Evolutionary conservation across 2,888 invertebrate species (phyloP).

Genomic region (Diarsia dahlii): DNA sequence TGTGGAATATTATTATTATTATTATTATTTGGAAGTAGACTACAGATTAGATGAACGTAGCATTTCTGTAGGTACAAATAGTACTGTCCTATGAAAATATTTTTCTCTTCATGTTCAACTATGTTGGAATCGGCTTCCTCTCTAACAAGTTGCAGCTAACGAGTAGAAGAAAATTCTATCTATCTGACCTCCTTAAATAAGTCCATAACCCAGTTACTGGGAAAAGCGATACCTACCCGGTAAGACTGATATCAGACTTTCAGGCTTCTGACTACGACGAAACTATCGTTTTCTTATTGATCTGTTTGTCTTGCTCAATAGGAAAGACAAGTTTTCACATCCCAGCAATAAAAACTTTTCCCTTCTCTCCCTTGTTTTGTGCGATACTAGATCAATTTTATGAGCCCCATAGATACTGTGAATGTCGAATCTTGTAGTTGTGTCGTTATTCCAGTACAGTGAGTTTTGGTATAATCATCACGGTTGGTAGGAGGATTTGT

Average conservation of each 20-base stretch:
- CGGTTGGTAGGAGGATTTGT: constrained; percentile 7
- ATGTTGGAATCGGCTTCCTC: neutral
- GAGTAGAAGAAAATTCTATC: neutral
- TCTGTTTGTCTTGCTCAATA: constrained; percentile 60
- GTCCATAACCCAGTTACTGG: neutral
- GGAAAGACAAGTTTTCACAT: constrained; percentile 51
- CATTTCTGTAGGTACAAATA: constrained; percentile 2
- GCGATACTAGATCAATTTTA: constrained; percentile 52
- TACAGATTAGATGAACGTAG: constrained; percentile 8
- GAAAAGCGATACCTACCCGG: neutral
- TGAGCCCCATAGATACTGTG: constrained; percentile 26
- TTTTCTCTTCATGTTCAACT: neutral
- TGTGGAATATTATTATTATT: no score
- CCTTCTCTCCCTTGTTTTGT: constrained; percentile 38
- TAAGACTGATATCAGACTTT: neutral
- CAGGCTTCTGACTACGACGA: neutral
- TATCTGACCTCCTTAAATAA: neutral
- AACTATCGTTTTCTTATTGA: constrained; percentile 53
- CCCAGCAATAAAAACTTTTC: constrained; percentile 58
- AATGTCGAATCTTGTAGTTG: constrained; percentile 29
- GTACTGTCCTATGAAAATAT: neutral
- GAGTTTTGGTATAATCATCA: constrained; percentile 28
- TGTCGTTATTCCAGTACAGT: constrained; percentile 36
- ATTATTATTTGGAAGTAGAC: neutral
- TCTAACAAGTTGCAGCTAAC: neutral